Conservation (phyloP, 2,888 invertebrate species). For the Sarcophaga rosellei region DNA sequence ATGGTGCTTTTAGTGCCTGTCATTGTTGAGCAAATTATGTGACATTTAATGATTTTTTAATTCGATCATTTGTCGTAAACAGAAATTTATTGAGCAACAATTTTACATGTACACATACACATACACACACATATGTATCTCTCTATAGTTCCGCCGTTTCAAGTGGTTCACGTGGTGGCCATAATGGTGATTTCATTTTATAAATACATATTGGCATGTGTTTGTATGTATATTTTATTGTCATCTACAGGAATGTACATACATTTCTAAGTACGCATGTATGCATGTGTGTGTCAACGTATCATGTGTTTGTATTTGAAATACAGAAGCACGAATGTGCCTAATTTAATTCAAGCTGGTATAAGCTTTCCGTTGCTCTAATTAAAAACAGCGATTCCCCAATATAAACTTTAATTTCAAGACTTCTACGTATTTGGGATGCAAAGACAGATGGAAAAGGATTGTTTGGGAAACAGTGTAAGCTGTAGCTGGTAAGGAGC, state of each 20-base stretch:
- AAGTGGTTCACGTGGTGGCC: constrained; percentile 13
- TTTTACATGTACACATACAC: constrained; percentile 40
- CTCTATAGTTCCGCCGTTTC: background rate
- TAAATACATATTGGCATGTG: constrained; percentile 10
- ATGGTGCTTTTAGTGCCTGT: constrained; percentile 23
- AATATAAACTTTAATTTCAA: background rate
- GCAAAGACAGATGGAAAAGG: background rate
- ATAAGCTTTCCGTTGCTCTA: background rate
- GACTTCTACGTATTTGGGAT: background rate
- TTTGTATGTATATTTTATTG: background rate
- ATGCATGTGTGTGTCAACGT: background rate
- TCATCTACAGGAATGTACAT: background rate
- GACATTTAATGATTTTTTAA: constrained; percentile 71
- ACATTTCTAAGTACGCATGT: background rate
- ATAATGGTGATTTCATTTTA: constrained; percentile 46
- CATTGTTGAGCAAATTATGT: constrained; percentile 54
- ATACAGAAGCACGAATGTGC: background rate
- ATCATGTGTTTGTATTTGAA: background rate
- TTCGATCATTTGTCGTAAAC: constrained; percentile 68
- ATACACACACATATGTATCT: no score
- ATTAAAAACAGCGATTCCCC: constrained; percentile 12
- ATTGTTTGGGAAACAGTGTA: constrained; percentile 6
- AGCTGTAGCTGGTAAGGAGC: no score
- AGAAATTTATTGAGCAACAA: constrained; percentile 66
- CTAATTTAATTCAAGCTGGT: constrained; percentile 18